phyloP scores from a whole-genome alignment of 2,888 invertebrate species.

The Drosophila algonquin region DNA sequence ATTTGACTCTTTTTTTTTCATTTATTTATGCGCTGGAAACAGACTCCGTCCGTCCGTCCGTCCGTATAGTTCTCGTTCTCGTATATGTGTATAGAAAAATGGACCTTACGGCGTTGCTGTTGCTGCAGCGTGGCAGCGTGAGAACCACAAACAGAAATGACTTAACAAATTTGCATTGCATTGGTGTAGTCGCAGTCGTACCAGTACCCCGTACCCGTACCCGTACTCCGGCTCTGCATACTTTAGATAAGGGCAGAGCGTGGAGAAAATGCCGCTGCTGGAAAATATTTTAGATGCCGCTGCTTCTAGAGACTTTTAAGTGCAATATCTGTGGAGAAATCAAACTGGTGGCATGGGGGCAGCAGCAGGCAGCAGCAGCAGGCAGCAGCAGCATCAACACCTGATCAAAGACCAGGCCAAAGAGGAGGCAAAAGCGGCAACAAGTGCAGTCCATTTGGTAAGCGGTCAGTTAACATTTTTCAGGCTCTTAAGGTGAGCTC shows the following conservation, averaged over 20 bases:
- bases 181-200: slow-evolving; percentile 13
- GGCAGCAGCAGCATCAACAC: slow-evolving; percentile 81
- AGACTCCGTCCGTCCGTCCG: slow-evolving; percentile 15
- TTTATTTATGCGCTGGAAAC: slow-evolving; percentile 25
- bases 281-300: slow-evolving; percentile 73
- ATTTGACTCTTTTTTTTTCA: slow-evolving; percentile 50
- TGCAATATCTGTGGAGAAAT: slow-evolving; percentile 72
- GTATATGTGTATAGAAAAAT: too few species aligned
- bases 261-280: slow-evolving; percentile 63
- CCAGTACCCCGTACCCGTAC: neutral
- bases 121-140: slow-evolving; percentile 65
- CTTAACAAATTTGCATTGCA: slow-evolving; percentile 76
- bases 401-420: slow-evolving; percentile 79
- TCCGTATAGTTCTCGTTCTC: neutral
- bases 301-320: slow-evolving; percentile 67
- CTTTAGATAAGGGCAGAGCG: slow-evolving; percentile 73
- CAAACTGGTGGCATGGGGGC: slow-evolving; percentile 62
- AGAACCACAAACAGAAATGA: slow-evolving; percentile 78
- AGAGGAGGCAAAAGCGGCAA: slow-evolving; percentile 63
- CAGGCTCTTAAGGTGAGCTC: slow-evolving; percentile 64
- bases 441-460: slow-evolving; percentile 61
- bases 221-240: slow-evolving; percentile 49
- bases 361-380: too few species aligned
- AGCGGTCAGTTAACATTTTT: slow-evolving; percentile 42
- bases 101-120: slow-evolving; percentile 28